Evolutionary conservation across 2,113 vertebrate genomes (phyloP).

Genomic region (Prionailurus bengalensis): DNA sequence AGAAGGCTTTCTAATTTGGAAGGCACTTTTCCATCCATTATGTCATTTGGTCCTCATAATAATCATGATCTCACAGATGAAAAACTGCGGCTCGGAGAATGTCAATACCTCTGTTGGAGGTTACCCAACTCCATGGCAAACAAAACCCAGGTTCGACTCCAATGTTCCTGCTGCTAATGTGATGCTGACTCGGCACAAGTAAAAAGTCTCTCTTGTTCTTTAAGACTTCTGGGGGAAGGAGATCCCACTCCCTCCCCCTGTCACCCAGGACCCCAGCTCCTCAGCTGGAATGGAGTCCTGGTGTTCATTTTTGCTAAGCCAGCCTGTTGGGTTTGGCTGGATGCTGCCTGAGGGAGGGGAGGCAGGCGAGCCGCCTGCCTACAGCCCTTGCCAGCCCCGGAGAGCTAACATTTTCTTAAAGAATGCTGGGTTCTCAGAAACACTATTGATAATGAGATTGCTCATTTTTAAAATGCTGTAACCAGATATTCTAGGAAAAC

Average conservation of each 20-base stretch:
- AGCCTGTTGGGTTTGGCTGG: constrained; percentile 53
- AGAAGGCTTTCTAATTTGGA: background rate
- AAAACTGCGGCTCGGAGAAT: background rate
- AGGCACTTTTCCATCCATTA: background rate
- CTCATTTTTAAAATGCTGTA: constrained; percentile 79
- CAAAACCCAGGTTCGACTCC: background rate
- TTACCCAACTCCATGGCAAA: background rate
- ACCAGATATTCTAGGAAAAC: constrained; percentile 79
- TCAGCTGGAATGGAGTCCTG: background rate
- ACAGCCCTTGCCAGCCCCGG: constrained; percentile 47
- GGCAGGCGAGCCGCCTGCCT: background rate
- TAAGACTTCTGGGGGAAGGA: background rate
- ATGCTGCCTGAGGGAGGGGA: background rate
- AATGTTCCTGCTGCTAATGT: background rate
- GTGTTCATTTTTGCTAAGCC: constrained; percentile 32
- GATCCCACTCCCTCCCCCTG: background rate
- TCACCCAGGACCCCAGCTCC: background rate
- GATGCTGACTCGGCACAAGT: background rate
- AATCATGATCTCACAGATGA: background rate
- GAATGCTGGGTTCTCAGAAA: constrained; percentile 77
- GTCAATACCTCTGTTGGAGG: background rate
- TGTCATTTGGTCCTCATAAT: background rate
- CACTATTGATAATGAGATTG: constrained; percentile 78
- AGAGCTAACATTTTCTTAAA: constrained; percentile 75
- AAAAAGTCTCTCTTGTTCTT: background rate